phyloP scores from a whole-genome alignment of 1,140 invertebrate species.

The Calephelis virginiensis region DNA sequence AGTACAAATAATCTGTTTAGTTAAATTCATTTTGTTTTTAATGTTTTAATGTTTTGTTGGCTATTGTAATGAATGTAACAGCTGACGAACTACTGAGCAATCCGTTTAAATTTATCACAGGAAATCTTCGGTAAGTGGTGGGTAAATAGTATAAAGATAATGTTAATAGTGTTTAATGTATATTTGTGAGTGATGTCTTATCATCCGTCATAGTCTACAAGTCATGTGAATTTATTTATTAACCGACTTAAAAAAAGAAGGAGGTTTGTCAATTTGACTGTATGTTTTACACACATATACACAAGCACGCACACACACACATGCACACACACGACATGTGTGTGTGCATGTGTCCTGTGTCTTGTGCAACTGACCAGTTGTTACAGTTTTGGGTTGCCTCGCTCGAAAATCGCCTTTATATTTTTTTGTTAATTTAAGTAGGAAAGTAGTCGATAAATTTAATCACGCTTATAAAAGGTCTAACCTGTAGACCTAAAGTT shows the following conservation, averaged over 20 bases:
- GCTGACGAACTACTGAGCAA: not conserved
- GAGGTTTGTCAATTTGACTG: too few relatives aligned
- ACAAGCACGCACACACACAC: too few relatives aligned
- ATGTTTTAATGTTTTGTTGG: not conserved
- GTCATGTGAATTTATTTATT: not conserved
- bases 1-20: conserved; percentile 1
- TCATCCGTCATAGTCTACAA: not conserved
- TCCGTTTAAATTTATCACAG: not conserved
- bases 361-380: too few relatives aligned
- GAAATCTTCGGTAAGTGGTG: not conserved
- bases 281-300: too few relatives aligned
- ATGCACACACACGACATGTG: too few relatives aligned
- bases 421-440: too few relatives aligned
- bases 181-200: not conserved
- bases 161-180: not conserved
- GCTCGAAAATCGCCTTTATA: too few relatives aligned
- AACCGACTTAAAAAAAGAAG: not conserved
- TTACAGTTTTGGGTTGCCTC: too few relatives aligned
- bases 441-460: too few relatives aligned
- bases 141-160: conserved; percentile 5
- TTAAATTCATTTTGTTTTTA: conserved; percentile 1
- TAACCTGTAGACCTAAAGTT: too few relatives aligned
- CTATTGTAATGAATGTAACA: not conserved
- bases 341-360: too few relatives aligned
- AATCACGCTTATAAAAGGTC: too few relatives aligned